Base-by-base conservation (phyloP, 1,140 invertebrate species). In the Neuroterus valhalla region DNA sequence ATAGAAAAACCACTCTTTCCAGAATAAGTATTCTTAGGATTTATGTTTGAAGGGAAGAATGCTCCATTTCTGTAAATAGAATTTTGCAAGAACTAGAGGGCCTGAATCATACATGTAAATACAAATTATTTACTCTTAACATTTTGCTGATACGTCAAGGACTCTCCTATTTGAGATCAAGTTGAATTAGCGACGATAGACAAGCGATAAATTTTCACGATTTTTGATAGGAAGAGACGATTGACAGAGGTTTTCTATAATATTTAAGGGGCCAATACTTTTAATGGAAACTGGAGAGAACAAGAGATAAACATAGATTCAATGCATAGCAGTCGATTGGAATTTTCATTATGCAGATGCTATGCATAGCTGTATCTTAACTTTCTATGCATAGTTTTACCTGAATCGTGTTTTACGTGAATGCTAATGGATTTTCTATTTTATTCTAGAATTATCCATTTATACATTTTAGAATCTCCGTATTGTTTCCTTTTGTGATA, bases 381-480 rank as follows among this genome's bases (percentile, higher is more conserved):
- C 50, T 55, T 55, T 23, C 50, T 55, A 55, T 55, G 50, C 19
- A 55, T 55, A 23, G 21, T 21, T 62, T 62, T 14, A 23, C 14
- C 10, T 62, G 31, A 31, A 31, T 31, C 52, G 23, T 62, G 23
- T 62, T 62, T 62, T 62, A 31, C 23, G 52, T 15, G 21, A 15
- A 62, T 62, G 31, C 55, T 26, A 62, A 3, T 62, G 55, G 15
- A n/a, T 62, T 38, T 62, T 12, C 55, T 62, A 62, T 62, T 62
- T 62, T n/a, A n/a, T n/a, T n/a, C n/a, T n/a, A n/a, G n/a, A 10
- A 38, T 3, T 31, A 31, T 31, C 4, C 8, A 31, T 5, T 31
- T 6, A 5, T 3, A 31, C 31, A 31, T 3, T 31, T 31, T 5
- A 38, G 31, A 8, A 1, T 10, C 31, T 38, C 1, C 31, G 31